Base-by-base conservation (phyloP, 2,113 vertebrate species). In the Poecilia latipinna region DNA sequence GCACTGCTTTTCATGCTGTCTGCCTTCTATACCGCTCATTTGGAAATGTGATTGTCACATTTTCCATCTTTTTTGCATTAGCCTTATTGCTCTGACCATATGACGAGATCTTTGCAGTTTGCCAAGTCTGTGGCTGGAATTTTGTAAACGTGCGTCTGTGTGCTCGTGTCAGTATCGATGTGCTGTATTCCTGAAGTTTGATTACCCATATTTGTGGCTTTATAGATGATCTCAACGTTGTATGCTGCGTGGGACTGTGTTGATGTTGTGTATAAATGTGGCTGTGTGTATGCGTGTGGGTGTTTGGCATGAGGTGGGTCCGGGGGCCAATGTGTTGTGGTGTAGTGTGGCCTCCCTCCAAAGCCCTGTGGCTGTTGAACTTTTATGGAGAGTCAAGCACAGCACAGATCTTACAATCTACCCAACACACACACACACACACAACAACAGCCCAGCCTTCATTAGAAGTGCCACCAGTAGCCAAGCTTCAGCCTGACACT, bases 291-390 rank as follows among this genome's bases (percentile, higher is more conserved):
- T 39, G 35, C 73, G 71, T 12, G 82, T 70, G 80, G 63, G 82
- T 82, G 84, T 88, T 88, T 87, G 84, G 69, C 76, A 74, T 83
- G 80, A 75, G 79, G 70, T 77, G 84, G 85, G 82, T 86, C 82
- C 5, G 37, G 78, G 61, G 79, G 80, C 77, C 80, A 86, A 84
- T 64, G 12, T 84, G 87, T 78, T 91, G 86, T 70, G 89, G 88
- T 87, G 85, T 61, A 79, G 57, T 33, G 48, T 91, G 90, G 91
- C 85, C 80, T 64, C 70, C 75, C 80, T 89, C 91, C 91, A 91
- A 88, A 82, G 75, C 86, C 90, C 83, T 89, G 80, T 80, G 83
- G 85, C 89, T 87, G 87, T 89, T 90, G 87, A 90, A 91, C 87
- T 91, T 92, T 89, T 90, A 90, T 90, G 82, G 85, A 81, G 80